Conservation (phyloP, 1,140 invertebrate species). For the Acyrthosiphon pisum region DNA sequence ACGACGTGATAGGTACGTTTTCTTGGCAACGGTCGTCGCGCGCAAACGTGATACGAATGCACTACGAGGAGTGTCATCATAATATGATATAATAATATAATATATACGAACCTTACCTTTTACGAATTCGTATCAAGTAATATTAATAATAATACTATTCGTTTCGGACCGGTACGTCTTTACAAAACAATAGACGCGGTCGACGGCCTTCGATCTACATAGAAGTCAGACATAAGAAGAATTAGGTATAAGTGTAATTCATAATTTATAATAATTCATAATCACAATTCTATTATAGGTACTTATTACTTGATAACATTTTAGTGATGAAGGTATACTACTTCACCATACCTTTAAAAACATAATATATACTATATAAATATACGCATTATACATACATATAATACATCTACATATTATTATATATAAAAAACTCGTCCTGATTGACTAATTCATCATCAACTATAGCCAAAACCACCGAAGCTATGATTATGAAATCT, state of each 20-base stretch:
- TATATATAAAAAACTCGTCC: no score
- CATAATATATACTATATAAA: no score
- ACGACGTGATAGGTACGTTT: slow-evolving; percentile 1
- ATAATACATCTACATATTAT: no score
- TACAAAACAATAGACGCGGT: not conserved
- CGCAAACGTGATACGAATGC: slow-evolving; percentile 48
- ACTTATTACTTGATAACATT: not conserved
- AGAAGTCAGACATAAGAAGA: not conserved
- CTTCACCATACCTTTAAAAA: not conserved
- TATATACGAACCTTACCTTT: not conserved
- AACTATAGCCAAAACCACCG: no score
- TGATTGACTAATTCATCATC: no score
- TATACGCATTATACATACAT: no score
- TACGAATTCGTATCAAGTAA: not conserved
- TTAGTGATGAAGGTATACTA: not conserved
- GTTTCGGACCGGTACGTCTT: not conserved
- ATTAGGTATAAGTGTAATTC: not conserved
- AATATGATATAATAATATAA: not conserved
- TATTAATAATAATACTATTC: not conserved
- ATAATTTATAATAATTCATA: no score
- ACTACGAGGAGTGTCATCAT: not conserved
- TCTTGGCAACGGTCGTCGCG: slow-evolving; percentile 52
- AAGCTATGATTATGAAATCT: no score
- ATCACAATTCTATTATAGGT: not conserved
- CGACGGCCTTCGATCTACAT: slow-evolving; percentile 35